A percentile compares a stretch with the other conserved stretches of the same genome.
phyloP scores from a whole-genome alignment of 1,140 invertebrate species.

The Mizuhopecten yessoensis region DNA sequence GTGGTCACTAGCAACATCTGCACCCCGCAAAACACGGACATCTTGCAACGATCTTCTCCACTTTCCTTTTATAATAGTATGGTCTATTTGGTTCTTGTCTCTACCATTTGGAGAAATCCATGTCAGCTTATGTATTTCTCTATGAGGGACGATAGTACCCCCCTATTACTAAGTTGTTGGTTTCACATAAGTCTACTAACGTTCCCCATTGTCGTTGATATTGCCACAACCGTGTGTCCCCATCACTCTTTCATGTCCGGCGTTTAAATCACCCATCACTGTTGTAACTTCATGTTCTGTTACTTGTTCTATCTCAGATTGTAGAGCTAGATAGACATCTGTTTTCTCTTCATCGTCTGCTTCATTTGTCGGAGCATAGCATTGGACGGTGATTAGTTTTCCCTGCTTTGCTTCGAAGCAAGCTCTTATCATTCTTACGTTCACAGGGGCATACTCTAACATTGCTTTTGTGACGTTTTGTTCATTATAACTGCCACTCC shows the following conservation, averaged over 20 bases:
- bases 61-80: slow-evolving; percentile 48
- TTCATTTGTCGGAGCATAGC: slow-evolving; percentile 44
- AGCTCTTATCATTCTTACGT: slow-evolving; percentile 6
- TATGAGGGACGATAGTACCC: slow-evolving; percentile 67
- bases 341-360: slow-evolving; percentile 42
- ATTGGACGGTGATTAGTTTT: slow-evolving; percentile 40
- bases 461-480: slow-evolving; percentile 34
- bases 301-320: slow-evolving; percentile 42
- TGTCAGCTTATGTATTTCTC: slow-evolving; percentile 67
- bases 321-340: slow-evolving; percentile 41
- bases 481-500: too few species aligned
- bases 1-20: slow-evolving; percentile 63
- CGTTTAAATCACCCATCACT: slow-evolving; percentile 46
- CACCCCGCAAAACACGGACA: slow-evolving; percentile 44
- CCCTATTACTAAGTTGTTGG: slow-evolving; percentile 63
- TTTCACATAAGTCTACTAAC: slow-evolving; percentile 54
- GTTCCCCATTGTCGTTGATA: slow-evolving; percentile 60
- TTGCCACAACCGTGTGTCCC: slow-evolving; percentile 51
- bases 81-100: slow-evolving; percentile 60
- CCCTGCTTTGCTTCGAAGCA: too few species aligned
- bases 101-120: slow-evolving; percentile 63
- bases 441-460: slow-evolving; percentile 36
- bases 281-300: slow-evolving; percentile 36
- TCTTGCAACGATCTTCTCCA: slow-evolving; percentile 58
- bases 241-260: slow-evolving; percentile 59